Evolutionary conservation across 2,113 vertebrate species (phyloP).

Genomic region (Eira barbara): DNA sequence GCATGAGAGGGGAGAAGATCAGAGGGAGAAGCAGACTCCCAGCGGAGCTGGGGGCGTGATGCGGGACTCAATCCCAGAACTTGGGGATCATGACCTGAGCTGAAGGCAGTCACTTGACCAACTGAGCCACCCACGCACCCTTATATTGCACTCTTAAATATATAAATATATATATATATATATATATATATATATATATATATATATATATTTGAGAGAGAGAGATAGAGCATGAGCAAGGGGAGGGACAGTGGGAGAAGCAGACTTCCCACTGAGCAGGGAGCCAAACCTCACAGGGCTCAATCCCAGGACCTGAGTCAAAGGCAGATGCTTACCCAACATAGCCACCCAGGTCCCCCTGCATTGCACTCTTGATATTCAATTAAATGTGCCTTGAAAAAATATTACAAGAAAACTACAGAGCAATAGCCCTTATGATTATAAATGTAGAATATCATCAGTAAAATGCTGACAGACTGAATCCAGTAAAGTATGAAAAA

Average conservation of each 20-base stretch:
- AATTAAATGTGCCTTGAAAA: constrained; percentile 83
- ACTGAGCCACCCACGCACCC: no score
- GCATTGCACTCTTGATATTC: constrained; percentile 81
- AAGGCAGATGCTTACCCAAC: neutral
- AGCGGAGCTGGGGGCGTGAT: no score
- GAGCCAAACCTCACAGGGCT: neutral
- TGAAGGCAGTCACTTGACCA: no score
- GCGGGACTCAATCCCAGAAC: no score
- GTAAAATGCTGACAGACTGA: neutral
- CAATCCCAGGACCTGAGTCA: neutral
- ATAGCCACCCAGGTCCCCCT: neutral
- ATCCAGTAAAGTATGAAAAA: neutral
- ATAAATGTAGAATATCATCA: neutral
- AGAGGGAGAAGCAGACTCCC: no score
- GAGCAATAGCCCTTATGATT: neutral
- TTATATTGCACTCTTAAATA: constrained; percentile 63
- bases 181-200: no score
- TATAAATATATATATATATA: no score
- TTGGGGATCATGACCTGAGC: no score
- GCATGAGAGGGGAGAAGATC: no score
- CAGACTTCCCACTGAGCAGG: neutral
- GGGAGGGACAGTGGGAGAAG: no score
- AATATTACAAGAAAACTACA: neutral
- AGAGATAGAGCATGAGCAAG: no score
- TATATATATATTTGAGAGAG: no score